These are phyloP conservation scores for Eurystomus gularis DNA, from an alignment of 2,113 vertebrate genomes.

Conservation along the genomic window DNA sequence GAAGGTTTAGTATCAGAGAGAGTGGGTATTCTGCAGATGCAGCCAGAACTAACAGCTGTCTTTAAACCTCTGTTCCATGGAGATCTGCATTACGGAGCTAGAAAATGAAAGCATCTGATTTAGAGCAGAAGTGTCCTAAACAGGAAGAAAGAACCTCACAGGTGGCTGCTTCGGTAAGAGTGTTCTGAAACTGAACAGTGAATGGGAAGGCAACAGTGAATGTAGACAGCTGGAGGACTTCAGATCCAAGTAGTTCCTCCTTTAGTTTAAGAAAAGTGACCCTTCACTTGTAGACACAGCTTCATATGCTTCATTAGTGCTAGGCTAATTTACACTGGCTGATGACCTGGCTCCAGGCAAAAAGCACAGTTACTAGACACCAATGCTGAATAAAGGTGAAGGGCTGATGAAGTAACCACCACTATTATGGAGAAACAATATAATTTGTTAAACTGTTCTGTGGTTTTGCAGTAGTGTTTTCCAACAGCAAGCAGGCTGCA, in stretches of 20 bases:
- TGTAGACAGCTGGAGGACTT: not conserved
- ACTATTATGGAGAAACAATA: not conserved
- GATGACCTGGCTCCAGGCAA: not conserved
- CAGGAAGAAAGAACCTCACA: not conserved
- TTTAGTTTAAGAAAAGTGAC: not conserved
- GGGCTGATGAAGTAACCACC: not conserved
- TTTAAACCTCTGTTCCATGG: not conserved
- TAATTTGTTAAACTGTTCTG: conserved; percentile 6
- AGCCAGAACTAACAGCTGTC: not conserved
- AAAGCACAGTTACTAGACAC: not conserved
- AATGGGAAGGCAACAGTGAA: not conserved
- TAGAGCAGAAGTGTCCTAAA: not conserved
- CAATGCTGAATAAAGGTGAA: not conserved
- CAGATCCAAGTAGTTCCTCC: not conserved
- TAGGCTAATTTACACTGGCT: not conserved
- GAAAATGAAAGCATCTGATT: not conserved
- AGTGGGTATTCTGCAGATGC: not conserved
- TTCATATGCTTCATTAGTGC: not conserved
- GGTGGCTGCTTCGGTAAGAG: not conserved
- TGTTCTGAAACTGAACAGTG: not conserved
- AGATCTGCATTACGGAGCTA: not conserved
- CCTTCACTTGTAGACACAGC: not conserved
- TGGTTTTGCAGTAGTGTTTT: conserved; percentile 17
- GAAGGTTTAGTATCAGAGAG: not conserved
- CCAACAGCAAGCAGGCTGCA: not conserved